Base-by-base conservation (phyloP, 2,888 invertebrate species). In the Troides aeacus region DNA sequence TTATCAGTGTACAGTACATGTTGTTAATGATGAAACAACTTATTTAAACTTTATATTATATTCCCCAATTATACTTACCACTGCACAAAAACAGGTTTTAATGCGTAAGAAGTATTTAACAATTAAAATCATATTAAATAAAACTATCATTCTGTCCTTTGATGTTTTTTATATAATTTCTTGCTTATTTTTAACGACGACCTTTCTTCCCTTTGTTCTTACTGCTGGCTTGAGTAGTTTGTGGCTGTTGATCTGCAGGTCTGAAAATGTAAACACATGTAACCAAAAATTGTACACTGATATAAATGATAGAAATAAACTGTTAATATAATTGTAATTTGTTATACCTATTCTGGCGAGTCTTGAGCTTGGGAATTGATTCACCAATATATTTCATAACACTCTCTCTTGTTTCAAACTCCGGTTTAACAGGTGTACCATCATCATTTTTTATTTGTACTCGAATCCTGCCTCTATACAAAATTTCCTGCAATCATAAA, bases 381-480 rank as follows among this genome's bases (percentile, higher is more conserved):
- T 95, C 95, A 23, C 96, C 96, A 72, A 98, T 89, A 84, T 96
- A 95, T 68, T 94, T 82, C 93, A 98, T 94, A 2, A 99, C 83
- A 61, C 96, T 95, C 75, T 97, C 96, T 74, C 98, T 94, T 0
- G 95, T 94, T 1, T 96, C 93, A 79, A 96, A 96, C 57, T 95
- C 94, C 0, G 95, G 84, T 82, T 96, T 95, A 42, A 95, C 89
- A 0, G 96, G 95, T 24, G 94, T 92, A 0, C 97, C 98, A 87
- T 98, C 97, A 82, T 98, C 97, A 85, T 97, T 96, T 83, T 96
- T 97, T 72, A 99, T 88, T 83, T 99, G 99, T 0, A 99, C 96
- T 68, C 99, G 94, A 73, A 99, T 96, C 71, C 99, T 94, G 1
- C 99, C 99, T 75, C 97, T 94, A 79, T 94, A 95, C 62, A 96